Conservation (phyloP, 2,888 invertebrate genomes). For the Spatulosminthurus flaviceps region DNA sequence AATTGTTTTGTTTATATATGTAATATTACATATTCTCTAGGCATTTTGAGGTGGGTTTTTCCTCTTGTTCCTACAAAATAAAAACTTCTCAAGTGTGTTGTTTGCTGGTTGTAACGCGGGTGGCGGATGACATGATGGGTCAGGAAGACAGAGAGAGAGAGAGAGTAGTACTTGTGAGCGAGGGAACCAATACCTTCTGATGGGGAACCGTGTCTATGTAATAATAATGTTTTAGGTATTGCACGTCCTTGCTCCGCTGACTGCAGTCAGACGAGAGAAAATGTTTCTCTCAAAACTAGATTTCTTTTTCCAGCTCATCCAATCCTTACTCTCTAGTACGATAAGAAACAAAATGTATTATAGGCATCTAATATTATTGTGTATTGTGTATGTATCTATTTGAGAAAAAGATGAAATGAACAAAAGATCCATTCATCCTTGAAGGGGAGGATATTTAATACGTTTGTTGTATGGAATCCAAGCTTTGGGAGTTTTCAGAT, state of each 20-base stretch:
- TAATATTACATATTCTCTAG: not conserved
- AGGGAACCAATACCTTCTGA: not conserved
- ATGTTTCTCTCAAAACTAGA: constrained; percentile 26
- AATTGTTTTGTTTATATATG: constrained; percentile 27
- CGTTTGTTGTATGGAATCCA: constrained; percentile 50
- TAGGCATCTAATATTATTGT: constrained; percentile 31
- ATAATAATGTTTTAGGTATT: constrained; percentile 2
- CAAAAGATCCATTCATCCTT: constrained; percentile 62
- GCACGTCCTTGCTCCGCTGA: constrained; percentile 4
- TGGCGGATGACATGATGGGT: constrained; percentile 52
- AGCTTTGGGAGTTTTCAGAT: constrained; percentile 57
- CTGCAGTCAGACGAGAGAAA: not conserved
- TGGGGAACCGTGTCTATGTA: constrained; percentile 28
- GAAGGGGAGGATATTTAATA: constrained; percentile 61
- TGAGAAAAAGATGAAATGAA: constrained; percentile 57
- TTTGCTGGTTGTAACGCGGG: constrained; percentile 41
- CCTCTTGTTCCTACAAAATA: not conserved
- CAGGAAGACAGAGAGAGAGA: constrained; percentile 22
- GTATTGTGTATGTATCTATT: constrained; percentile 40
- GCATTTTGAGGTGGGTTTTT: not conserved
- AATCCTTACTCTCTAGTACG: not conserved
- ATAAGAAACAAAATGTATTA: constrained; percentile 24
- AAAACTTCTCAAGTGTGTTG: not conserved
- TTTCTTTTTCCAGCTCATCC: constrained; percentile 40
- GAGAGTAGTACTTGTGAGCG: not conserved